Evolutionary conservation across 1,140 invertebrate genomes (phyloP).

Genomic region (Rhopalosiphum maidis): DNA sequence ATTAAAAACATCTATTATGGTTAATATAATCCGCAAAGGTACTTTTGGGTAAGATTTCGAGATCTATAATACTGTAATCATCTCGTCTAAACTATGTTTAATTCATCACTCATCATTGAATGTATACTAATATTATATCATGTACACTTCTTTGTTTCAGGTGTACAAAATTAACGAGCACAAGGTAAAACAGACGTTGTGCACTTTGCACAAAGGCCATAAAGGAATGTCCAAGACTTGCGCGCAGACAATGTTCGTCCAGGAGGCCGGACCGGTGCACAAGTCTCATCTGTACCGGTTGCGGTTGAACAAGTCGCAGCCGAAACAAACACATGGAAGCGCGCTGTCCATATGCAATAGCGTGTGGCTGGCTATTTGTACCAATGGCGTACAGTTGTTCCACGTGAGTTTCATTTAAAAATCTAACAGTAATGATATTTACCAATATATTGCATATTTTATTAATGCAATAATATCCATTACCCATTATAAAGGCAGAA

Average conservation of each 20-base stretch:
- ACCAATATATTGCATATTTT: too few species aligned
- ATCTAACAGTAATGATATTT: not conserved
- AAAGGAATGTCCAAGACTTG: conserved; percentile 76
- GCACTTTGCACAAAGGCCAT: conserved; percentile 75
- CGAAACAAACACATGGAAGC: conserved; percentile 69
- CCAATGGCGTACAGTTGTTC: conserved; percentile 85
- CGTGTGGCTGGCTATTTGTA: conserved; percentile 82
- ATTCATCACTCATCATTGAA: not conserved
- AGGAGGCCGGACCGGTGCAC: conserved; percentile 82
- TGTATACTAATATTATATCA: not conserved
- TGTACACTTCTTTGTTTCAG: conserved; percentile 59
- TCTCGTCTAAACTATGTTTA: not conserved
- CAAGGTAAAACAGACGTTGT: conserved; percentile 68
- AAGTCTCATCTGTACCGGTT: conserved; percentile 92
- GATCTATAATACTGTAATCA: not conserved
- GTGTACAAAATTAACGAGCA: conserved; percentile 64
- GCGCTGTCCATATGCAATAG: conserved; percentile 27
- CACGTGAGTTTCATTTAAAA: conserved; percentile 61
- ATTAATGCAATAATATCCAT: too few species aligned
- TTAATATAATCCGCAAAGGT: not conserved
- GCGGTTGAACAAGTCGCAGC: conserved; percentile 81
- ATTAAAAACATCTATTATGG: not conserved
- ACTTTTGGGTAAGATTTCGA: not conserved
- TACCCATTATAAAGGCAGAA: too few species aligned
- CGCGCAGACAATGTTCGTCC: conserved; percentile 85